Conservation (phyloP, 2,797 vertebrate species). For the Melanotaenia maccullochi region DNA sequence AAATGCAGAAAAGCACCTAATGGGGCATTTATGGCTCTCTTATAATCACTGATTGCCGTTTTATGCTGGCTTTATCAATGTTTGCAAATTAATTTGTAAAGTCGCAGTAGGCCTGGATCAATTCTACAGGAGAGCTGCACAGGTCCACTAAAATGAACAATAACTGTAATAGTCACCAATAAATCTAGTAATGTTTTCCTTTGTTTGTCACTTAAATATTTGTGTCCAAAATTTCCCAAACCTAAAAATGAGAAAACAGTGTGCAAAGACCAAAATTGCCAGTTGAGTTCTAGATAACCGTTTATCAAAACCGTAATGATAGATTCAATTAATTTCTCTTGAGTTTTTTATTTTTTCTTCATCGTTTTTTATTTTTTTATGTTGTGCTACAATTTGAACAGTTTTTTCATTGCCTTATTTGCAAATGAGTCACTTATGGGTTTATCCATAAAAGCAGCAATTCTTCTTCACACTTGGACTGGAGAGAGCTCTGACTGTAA, state of each 20-base stretch:
- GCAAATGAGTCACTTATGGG: constrained; percentile 24
- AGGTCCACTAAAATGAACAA: constrained; percentile 9
- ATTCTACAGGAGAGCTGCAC: background rate
- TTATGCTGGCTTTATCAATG: constrained; percentile 35
- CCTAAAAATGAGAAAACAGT: background rate
- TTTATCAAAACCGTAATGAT: too few species aligned
- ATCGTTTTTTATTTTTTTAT: background rate
- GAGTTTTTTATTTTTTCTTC: background rate
- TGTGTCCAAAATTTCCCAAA: background rate
- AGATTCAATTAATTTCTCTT: background rate
- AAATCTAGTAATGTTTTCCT: constrained; percentile 16
- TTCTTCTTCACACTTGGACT: constrained; percentile 39
- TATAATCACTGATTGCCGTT: constrained; percentile 36
- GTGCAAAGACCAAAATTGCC: background rate
- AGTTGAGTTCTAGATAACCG: background rate
- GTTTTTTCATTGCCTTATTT: constrained; percentile 12
- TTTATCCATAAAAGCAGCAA: constrained; percentile 13
- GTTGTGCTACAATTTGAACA: background rate
- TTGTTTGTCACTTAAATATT: constrained; percentile 3
- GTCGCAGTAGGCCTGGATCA: background rate
- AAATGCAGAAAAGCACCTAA: constrained; percentile 54
- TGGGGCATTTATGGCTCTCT: constrained; percentile 54
- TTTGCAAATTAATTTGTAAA: constrained; percentile 9
- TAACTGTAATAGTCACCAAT: constrained; percentile 25
- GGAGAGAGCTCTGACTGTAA: constrained; percentile 31